These are phyloP conservation scores for Solea solea DNA, from an alignment of 2,113 vertebrate species.

Conservation along the genomic window DNA sequence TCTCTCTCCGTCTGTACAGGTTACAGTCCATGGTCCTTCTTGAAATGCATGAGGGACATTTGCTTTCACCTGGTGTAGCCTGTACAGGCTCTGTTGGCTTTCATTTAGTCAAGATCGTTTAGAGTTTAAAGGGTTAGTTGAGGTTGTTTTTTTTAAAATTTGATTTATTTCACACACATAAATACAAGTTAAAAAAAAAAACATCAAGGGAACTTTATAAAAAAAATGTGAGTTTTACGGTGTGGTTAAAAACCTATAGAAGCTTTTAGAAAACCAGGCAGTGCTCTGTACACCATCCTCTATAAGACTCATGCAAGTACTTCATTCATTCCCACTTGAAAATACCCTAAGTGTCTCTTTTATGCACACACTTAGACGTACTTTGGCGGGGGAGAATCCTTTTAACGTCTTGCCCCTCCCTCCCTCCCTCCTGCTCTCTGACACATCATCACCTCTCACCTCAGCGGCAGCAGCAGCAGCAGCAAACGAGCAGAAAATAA, in stretches of 20 bases:
- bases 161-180: neutral
- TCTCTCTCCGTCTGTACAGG: slow-evolving; percentile 37
- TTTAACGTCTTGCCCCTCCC: slow-evolving; percentile 1
- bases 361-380: neutral
- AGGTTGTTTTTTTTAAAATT: too few relatives aligned
- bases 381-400: too few relatives aligned
- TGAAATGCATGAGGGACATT: neutral
- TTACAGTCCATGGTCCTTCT: neutral
- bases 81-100: neutral
- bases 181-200: neutral
- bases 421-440: slow-evolving; percentile 11
- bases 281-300: too few relatives aligned
- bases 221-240: too few relatives aligned
- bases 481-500: slow-evolving; percentile 59
- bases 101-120: neutral
- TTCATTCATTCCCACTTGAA: too few relatives aligned
- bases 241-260: too few relatives aligned
- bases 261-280: too few relatives aligned
- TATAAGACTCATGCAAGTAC: too few relatives aligned
- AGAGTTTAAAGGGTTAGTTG: too few relatives aligned
- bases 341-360: too few relatives aligned
- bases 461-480: slow-evolving; percentile 34
- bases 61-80: neutral
- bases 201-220: too few relatives aligned
- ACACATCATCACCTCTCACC: slow-evolving; percentile 35